A percentile compares a stretch with the other conserved stretches of the same genome.
Conservation (phyloP, 92 coral and sea anemone genomes). For the Epizoanthus rinbou region DNA sequence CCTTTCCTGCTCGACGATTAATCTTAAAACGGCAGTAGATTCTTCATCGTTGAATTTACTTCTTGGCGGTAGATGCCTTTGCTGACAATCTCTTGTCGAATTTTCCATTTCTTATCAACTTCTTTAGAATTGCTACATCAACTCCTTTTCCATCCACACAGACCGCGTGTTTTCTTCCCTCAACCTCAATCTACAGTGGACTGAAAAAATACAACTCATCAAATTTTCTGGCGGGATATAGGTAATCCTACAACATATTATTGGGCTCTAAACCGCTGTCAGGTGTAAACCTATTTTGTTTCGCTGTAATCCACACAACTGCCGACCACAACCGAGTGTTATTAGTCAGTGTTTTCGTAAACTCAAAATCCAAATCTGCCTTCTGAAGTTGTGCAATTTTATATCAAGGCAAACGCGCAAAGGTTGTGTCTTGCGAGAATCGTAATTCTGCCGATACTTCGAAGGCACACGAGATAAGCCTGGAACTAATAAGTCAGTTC, state of each 20-base stretch:
- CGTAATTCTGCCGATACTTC: slow-evolving; percentile 8
- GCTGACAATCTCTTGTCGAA: slow-evolving; percentile 31
- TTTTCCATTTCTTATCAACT: slow-evolving; percentile 31
- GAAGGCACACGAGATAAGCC: slow-evolving; percentile 19
- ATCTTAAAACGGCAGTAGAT: slow-evolving; percentile 88
- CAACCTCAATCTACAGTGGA: background rate
- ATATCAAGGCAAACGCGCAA: background rate
- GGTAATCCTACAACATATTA: background rate
- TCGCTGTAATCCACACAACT: background rate
- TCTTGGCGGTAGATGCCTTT: slow-evolving; percentile 72
- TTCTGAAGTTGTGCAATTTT: slow-evolving; percentile 26
- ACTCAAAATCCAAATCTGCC: slow-evolving; percentile 4
- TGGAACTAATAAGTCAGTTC: slow-evolving; percentile 10
- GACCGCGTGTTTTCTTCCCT: background rate
- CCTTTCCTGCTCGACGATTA: slow-evolving; percentile 87
- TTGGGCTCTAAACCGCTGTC: slow-evolving; percentile 2
- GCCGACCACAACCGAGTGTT: background rate
- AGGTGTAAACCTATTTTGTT: background rate
- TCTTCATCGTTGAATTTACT: slow-evolving; percentile 97
- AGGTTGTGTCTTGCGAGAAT: too few species aligned
- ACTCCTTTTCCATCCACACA: too few species aligned
- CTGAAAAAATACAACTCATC: slow-evolving; percentile 3
- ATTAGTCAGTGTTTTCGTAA: background rate
- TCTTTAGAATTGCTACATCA: background rate
- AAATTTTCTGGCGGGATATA: slow-evolving; percentile 13